A percentile compares a stretch with the other conserved stretches of the same genome.
Evolutionary conservation across 1,140 invertebrate genomes (phyloP).

Genomic region (Pararge aegeria): DNA sequence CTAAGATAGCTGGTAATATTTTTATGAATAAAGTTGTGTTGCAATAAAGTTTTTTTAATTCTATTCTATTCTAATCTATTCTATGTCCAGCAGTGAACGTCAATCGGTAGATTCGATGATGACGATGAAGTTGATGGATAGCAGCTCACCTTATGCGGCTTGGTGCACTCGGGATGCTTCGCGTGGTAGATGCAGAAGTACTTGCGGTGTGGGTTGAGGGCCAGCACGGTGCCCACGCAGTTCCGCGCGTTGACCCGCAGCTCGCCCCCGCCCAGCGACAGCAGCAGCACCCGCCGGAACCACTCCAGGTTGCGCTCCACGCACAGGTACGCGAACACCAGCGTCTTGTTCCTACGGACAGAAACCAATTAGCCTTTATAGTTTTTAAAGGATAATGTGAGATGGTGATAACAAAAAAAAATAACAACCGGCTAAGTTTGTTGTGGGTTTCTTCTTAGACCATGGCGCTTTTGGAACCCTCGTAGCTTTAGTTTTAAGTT

Average conservation of each 20-base stretch:
- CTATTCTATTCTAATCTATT: no score
- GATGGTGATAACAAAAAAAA: no score
- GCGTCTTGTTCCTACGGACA: conserved; percentile 87
- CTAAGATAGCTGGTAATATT: no score
- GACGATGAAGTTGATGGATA: no score
- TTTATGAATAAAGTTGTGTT: no score
- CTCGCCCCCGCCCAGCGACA: conserved; percentile 90
- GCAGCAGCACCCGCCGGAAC: conserved; percentile 94
- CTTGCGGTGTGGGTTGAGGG: conserved; percentile 96
- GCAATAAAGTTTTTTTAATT: no score
- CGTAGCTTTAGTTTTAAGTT: no score
- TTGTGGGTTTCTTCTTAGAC: no score
- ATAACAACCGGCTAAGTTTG: no score
- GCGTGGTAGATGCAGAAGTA: conserved; percentile 99
- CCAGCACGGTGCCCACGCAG: conserved; percentile 97
- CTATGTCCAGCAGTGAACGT: no score
- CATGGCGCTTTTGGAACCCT: no score
- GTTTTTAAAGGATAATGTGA: neutral
- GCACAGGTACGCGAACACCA: conserved; percentile 96
- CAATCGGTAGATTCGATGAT: no score
- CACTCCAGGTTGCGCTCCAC: conserved; percentile 95
- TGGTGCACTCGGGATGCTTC: conserved; percentile 85
- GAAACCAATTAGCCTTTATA: neutral
- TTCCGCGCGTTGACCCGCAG: conserved; percentile 97
- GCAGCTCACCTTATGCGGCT: conserved; percentile 80